These are phyloP conservation scores for Acrocyrtus sp. DNA, from an alignment of 2,888 invertebrate genomes.

Conservation along the genomic window DNA sequence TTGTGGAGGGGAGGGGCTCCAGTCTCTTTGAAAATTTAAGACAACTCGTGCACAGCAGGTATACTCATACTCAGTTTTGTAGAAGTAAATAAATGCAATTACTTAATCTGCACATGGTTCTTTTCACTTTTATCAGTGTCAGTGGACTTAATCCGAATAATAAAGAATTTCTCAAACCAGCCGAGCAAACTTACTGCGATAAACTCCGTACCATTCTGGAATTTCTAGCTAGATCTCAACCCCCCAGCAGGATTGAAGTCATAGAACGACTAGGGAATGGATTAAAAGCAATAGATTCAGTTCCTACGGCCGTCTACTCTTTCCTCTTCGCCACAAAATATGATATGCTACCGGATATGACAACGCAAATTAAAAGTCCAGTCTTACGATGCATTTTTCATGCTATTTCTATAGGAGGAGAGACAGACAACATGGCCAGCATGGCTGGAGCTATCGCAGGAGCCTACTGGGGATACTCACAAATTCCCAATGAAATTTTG, in stretches of 20 bases:
- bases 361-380: conserved; percentile 69
- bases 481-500: conserved; percentile 69
- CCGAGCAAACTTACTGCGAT: conserved; percentile 37
- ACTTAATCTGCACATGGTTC: no score
- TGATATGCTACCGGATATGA: conserved; percentile 46
- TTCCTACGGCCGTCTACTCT: conserved; percentile 78
- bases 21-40: conserved; percentile 51
- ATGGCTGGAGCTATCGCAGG: conserved; percentile 80
- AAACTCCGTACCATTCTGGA: conserved; percentile 50
- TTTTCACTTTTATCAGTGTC: no score
- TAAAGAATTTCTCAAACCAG: conserved; percentile 13
- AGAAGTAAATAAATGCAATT: conserved; percentile 2
- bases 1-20: conserved; percentile 38
- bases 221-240: conserved; percentile 47
- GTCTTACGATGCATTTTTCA: conserved; percentile 75
- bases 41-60: conserved; percentile 31
- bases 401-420: conserved; percentile 78
- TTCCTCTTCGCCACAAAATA: conserved; percentile 68
- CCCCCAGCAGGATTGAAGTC: conserved; percentile 66
- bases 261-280: conserved; percentile 71
- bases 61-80: no score
- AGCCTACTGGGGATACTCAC: conserved; percentile 73
- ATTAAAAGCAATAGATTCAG: conserved; percentile 75
- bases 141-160: no score
- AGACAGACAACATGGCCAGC: conserved; percentile 80